Conservation (phyloP, 2,113 vertebrate genomes). For the Irena cyanogastra region DNA sequence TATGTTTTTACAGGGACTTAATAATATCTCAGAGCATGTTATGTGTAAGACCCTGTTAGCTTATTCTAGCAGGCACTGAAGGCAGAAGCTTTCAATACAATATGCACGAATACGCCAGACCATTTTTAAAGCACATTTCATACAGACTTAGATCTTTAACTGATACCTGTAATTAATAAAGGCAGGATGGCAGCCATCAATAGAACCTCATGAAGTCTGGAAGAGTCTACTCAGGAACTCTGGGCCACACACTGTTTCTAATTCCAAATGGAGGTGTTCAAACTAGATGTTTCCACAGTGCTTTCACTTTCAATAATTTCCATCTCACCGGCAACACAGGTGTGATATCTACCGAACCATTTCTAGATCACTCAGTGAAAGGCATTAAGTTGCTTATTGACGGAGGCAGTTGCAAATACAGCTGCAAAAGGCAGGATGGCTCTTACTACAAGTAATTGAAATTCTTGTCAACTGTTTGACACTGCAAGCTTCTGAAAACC, state of each 20-base stretch:
- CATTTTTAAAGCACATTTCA: not conserved
- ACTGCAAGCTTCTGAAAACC: not conserved
- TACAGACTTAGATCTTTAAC: not conserved
- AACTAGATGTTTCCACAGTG: not conserved
- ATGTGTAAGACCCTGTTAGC: not conserved
- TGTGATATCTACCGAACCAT: not conserved
- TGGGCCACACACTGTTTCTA: not conserved
- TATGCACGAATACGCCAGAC: not conserved
- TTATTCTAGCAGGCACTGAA: not conserved
- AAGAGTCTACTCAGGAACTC: not conserved
- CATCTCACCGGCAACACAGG: not conserved
- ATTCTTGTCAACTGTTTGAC: not conserved
- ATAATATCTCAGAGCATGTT: not conserved
- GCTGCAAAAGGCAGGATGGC: not conserved
- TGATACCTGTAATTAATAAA: not conserved
- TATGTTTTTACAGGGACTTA: not conserved
- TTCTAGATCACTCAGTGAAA: not conserved
- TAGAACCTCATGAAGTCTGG: not conserved
- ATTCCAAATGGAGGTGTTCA: not conserved
- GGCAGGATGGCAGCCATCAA: not conserved
- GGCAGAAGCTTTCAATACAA: not conserved
- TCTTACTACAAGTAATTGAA: not conserved
- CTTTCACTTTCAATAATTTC: not conserved
- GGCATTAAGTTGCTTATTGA: not conserved
- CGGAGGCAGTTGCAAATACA: not conserved